Evolutionary conservation across 2,797 vertebrate genomes (phyloP).

Genomic region (Rallus crepitans): DNA sequence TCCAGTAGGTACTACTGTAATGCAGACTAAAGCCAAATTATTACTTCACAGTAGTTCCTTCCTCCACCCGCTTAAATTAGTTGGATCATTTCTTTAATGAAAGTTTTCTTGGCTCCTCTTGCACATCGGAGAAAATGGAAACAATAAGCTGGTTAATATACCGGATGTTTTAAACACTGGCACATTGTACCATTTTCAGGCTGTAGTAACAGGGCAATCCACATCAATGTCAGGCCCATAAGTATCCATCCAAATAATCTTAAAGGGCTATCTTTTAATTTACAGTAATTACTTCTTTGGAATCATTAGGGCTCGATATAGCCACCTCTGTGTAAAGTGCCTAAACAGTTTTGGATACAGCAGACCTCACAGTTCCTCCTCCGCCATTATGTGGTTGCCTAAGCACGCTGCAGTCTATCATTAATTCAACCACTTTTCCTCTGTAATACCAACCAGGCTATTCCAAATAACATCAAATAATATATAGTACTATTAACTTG

Average conservation of each 20-base stretch:
- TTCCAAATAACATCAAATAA: neutral
- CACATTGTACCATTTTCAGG: neutral
- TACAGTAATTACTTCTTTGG: neutral
- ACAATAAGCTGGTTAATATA: neutral
- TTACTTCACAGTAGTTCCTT: constrained; percentile 23
- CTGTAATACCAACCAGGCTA: neutral
- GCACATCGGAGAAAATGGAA: neutral
- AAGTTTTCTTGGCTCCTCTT: constrained; percentile 1
- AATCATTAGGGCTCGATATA: neutral
- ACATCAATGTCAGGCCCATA: neutral
- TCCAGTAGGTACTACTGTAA: constrained; percentile 8
- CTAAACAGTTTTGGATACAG: neutral
- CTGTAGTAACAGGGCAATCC: neutral
- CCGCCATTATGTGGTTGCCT: neutral
- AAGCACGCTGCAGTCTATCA: neutral
- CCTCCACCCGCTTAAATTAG: constrained; percentile 24
- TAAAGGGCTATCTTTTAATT: neutral
- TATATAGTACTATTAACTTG: neutral
- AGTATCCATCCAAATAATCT: neutral
- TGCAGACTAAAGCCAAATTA: constrained; percentile 23
- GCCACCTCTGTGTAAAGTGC: neutral
- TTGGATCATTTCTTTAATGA: constrained; percentile 2
- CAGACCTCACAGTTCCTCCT: neutral
- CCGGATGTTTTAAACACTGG: neutral
- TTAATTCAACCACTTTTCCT: neutral